These are phyloP conservation scores for Galerucella pusilla DNA, from an alignment of 2,888 invertebrate species.

Conservation along the genomic window DNA sequence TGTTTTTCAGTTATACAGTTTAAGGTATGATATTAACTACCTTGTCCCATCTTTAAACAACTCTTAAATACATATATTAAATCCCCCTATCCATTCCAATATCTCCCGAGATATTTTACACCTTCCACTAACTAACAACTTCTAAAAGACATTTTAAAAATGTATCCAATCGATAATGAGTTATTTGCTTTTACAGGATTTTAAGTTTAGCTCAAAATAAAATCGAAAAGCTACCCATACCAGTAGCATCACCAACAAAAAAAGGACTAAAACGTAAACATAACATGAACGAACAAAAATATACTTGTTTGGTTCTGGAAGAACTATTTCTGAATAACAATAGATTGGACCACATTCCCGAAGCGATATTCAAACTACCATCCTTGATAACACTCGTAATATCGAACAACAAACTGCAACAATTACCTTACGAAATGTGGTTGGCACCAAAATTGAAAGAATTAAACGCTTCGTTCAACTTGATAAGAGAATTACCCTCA, in stretches of 20 bases:
- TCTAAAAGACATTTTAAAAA: no score
- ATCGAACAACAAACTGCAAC: slow-evolving; percentile 92
- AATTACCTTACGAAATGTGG: slow-evolving; percentile 88
- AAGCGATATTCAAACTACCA: slow-evolving; percentile 84
- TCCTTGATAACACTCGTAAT: slow-evolving; percentile 85
- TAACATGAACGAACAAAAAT: slow-evolving; percentile 61
- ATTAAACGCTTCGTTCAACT: slow-evolving; percentile 89
- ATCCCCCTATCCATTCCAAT: no score
- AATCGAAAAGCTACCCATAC: slow-evolving; percentile 78
- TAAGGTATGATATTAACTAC: slow-evolving; percentile 22
- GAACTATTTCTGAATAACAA: slow-evolving; percentile 95
- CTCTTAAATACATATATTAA: no score
- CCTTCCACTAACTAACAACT: no score
- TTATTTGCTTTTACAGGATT: slow-evolving; percentile 65
- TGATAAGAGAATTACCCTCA: slow-evolving; percentile 81
- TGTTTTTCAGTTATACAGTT: slow-evolving; percentile 84
- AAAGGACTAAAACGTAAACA: slow-evolving; percentile 56
- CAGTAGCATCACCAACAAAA: slow-evolving; percentile 58
- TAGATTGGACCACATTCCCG: slow-evolving; percentile 83
- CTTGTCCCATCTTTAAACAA: background rate
- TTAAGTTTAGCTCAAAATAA: slow-evolving; percentile 92
- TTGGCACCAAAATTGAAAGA: slow-evolving; percentile 86
- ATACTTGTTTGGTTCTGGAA: slow-evolving; percentile 84
- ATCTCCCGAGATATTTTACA: no score
- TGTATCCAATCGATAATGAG: background rate